These are phyloP conservation scores for Cottoperca gobio DNA, from an alignment of 2,797 vertebrate genomes.

Conservation along the genomic window DNA sequence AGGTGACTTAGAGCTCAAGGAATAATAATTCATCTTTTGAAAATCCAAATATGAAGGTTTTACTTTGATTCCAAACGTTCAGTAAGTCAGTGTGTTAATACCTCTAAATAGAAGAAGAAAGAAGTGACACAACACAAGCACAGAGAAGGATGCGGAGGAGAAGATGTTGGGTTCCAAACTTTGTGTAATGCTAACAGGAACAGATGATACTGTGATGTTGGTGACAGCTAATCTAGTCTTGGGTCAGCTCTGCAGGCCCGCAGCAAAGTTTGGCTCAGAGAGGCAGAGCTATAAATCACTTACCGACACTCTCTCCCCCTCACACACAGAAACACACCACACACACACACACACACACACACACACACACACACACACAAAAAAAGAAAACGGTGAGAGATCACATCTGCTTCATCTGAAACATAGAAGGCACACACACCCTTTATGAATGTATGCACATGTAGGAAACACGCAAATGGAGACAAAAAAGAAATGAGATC, in stretches of 20 bases:
- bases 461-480: constrained; percentile 6
- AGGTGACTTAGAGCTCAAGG: neutral
- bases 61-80: neutral
- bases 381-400: constrained; percentile 32
- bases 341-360: neutral
- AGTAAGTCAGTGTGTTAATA: constrained; percentile 12
- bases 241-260: constrained; percentile 67
- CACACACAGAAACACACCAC: neutral
- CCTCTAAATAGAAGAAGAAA: constrained; percentile 11
- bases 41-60: neutral
- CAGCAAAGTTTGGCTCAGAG: constrained; percentile 67
- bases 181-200: constrained; percentile 63
- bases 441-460: constrained; percentile 27
- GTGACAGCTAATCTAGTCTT: constrained; percentile 72
- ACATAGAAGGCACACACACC: neutral
- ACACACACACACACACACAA: neutral
- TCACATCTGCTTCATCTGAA: constrained; percentile 50
- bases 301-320: constrained; percentile 17
- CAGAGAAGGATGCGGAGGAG: constrained; percentile 25
- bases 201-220: constrained; percentile 64
- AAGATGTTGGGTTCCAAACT: constrained; percentile 50
- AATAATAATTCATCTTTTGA: neutral
- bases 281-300: constrained; percentile 73
- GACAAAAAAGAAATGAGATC: constrained; percentile 8
- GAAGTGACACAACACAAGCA: constrained; percentile 21